Conservation (phyloP, 2,888 invertebrate species). For the Torymus aiolomorphi region DNA sequence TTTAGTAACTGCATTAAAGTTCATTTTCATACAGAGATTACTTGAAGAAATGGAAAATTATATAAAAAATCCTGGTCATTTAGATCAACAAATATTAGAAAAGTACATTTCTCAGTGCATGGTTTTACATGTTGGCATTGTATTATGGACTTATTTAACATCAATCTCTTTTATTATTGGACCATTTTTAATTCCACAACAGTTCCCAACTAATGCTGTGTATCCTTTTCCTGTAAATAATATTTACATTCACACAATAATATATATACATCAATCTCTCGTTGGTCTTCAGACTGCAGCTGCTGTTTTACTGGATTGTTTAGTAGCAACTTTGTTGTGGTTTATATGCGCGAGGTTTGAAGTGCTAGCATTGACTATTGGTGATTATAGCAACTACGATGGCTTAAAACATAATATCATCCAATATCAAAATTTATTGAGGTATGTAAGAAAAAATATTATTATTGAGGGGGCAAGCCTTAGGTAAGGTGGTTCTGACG, state of each 20-base stretch:
- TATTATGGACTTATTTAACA: slow-evolving; percentile 57
- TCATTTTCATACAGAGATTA: slow-evolving; percentile 42
- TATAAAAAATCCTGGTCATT: slow-evolving; percentile 20
- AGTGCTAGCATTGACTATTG: slow-evolving; percentile 50
- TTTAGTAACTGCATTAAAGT: too few species aligned
- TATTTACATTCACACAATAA: slow-evolving; percentile 47
- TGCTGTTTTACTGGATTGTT: slow-evolving; percentile 61
- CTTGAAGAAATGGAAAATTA: slow-evolving; percentile 47
- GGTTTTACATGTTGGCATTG: slow-evolving; percentile 51
- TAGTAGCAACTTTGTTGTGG: slow-evolving; percentile 62
- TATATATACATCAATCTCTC: slow-evolving; percentile 62
- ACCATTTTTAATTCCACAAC: slow-evolving; percentile 57
- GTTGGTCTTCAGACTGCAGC: slow-evolving; percentile 60
- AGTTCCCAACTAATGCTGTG: slow-evolving; percentile 57
- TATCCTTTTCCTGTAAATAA: slow-evolving; percentile 59
- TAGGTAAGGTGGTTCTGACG: too few species aligned
- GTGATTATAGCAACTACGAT: background rate
- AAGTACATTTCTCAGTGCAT: slow-evolving; percentile 58
- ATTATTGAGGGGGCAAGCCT: too few species aligned
- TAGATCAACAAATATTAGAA: slow-evolving; percentile 55
- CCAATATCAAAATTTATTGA: slow-evolving; percentile 34
- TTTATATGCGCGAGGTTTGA: slow-evolving; percentile 62
- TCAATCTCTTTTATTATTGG: slow-evolving; percentile 57
- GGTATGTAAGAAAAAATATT: slow-evolving; percentile 30
- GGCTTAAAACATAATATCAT: slow-evolving; percentile 13